Evolutionary conservation across 2,113 vertebrate genomes (phyloP).

Genomic region (Syngnathus scovelli): DNA sequence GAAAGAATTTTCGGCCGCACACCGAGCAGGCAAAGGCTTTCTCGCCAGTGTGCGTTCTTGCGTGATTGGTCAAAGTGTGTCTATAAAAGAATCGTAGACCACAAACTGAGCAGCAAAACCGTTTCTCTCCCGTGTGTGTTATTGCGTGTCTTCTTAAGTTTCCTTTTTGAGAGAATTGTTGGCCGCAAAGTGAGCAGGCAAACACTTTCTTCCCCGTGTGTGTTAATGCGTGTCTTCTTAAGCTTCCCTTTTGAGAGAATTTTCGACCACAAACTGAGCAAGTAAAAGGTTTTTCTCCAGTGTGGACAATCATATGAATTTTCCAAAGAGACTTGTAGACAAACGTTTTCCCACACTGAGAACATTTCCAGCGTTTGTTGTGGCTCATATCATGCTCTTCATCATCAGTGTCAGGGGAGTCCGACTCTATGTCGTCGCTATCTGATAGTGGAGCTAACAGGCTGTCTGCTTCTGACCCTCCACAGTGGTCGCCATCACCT

Average conservation of each 20-base stretch:
- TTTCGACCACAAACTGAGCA: neutral
- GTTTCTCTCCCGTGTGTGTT: neutral
- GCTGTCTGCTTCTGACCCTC: neutral
- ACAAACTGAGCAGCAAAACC: neutral
- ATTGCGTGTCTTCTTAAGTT: neutral
- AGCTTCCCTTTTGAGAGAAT: constrained; percentile 3
- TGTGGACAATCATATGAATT: neutral
- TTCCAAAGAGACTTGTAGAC: neutral
- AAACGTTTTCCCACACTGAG: neutral
- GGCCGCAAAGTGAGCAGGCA: neutral
- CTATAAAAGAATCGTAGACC: neutral
- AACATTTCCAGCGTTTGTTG: neutral
- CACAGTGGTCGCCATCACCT: neutral
- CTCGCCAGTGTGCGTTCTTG: neutral
- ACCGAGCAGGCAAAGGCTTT: neutral
- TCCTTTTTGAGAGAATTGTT: neutral
- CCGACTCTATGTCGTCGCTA: no score
- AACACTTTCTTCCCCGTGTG: neutral
- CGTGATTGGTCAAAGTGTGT: neutral
- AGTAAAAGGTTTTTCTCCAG: no score
- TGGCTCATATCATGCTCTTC: neutral
- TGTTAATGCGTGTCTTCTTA: neutral
- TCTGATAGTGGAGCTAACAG: neutral
- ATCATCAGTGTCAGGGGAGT: neutral
- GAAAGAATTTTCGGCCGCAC: neutral